Base-by-base conservation (phyloP, 2,113 vertebrate genomes). In the Amblyopsis rosae region DNA sequence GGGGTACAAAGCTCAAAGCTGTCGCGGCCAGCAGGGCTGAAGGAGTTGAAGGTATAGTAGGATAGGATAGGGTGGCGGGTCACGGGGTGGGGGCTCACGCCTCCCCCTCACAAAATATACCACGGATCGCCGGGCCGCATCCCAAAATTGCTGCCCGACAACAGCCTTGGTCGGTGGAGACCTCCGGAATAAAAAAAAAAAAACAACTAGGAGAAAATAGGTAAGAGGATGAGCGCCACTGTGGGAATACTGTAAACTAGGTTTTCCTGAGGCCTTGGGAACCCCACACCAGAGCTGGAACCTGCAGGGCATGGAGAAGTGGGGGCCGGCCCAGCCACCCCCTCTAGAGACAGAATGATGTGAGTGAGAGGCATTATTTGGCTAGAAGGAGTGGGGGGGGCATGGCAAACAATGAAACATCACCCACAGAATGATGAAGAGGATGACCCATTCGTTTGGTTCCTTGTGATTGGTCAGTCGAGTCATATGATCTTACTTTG, bases 241-340 rank as follows among this genome's bases (percentile, higher is more conserved):
- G 90, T 93, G 92, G 91, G 91, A 93, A 93, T 87, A 77, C 87
- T 82, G 80, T 85, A 81, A 92, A 88, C 90, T 91, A 76, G 79
- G 69, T 77, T 93, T 92, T 92, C 87, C 82, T 91, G 87, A 85
- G 87, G 83, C 82, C 86, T 82, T 86, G 87, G 80, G 87, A 89
- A 91, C 87, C 88, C 85, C 90, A 90, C 85, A 88, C 74, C 70
- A 83, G 85, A 84, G 79, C 72, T 85, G 82, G 76, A 91, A 90
- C 90, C 88, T 88, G 88, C 51, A 75, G 35, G 85, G 75, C 88
- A 90, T 87, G 90, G 86, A 91, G 91, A 87, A 41, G 35, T 76
- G 12, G 19, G 69, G 80, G 65, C 65, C 82, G 72, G 32, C 17
- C 76, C 77, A 77, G 82, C 63, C 1, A 41, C 4, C 57, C 76